Evolutionary conservation across 2,888 invertebrate species (phyloP).

Genomic region (Lissonota sp.): DNA sequence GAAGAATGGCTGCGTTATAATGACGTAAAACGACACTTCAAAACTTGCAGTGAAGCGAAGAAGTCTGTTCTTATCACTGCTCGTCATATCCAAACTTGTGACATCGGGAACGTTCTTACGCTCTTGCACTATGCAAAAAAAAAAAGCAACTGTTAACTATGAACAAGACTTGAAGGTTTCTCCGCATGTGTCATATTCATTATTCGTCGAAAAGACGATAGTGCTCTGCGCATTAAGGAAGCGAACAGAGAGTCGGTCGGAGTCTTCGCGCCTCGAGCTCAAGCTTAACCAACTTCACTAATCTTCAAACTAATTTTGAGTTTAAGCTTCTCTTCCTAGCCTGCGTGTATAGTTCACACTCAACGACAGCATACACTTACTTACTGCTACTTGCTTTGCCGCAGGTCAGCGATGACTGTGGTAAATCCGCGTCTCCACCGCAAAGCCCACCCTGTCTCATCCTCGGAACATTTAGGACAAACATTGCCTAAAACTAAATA

Average conservation of each 20-base stretch:
- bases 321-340: conserved; percentile 70
- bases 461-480: conserved; percentile 21
- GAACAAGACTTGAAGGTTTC: background rate
- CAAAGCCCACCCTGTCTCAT: conserved; percentile 3
- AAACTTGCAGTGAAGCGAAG: too few species aligned
- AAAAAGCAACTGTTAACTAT: too few species aligned
- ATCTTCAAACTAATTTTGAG: conserved; percentile 79
- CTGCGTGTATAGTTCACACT: conserved; percentile 43
- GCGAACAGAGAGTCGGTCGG: conserved; percentile 1
- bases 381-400: conserved; percentile 10
- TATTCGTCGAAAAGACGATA: background rate
- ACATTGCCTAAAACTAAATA: too few species aligned
- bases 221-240: conserved; percentile 30
- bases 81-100: background rate
- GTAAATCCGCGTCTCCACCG: conserved; percentile 21
- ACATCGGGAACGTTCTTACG: background rate
- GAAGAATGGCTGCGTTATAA: too few species aligned
- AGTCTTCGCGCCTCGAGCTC: conserved; percentile 17
- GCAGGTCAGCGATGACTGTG: conserved; percentile 19
- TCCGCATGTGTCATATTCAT: background rate
- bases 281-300: conserved; percentile 74
- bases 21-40: too few species aligned
- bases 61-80: too few species aligned
- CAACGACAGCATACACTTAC: background rate
- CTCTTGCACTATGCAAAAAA: background rate